Evolutionary conservation across 1,140 invertebrate genomes (phyloP), one percentile per base, ranked within the genome.

Genomic region (Drosophila parvula): DNA sequence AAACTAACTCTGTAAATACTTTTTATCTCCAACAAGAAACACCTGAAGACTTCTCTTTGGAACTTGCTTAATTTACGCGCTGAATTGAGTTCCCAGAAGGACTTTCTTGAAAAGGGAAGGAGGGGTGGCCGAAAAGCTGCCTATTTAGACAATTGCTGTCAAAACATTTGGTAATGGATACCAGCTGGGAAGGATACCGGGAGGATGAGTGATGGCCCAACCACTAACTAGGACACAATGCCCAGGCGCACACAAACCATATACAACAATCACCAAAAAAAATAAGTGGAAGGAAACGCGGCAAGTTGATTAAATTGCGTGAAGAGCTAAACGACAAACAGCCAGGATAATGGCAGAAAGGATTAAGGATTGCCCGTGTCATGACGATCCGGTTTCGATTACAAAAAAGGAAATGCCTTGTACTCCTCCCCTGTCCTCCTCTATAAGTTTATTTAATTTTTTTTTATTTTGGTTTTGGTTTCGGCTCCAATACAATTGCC

Each of bases 81-180:
- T 36, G 5, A 36, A 22, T 28, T 3, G 34, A 11, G 22, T 64
- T 61, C 59, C 58, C 63, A 65, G 45, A 68, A 34, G 36, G 9
- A 16, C 18, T 0, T 34, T 14, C 3, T 6, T 1, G n/a, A 48
- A 12, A 7, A 10, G 12, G 3, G 9, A 3, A 28, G 22, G 22
- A 27, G 48, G 34, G 30, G 16, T 40, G 40, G 36, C 38, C 43
- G 38, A 53, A 62, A 43, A 44, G 51, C 50, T 65, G 68, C 79
- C 79, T 80, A 82, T 88, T 83, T 90, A 71, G 88, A 90, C 88
- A 90, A 90, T 81, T 86, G 88, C 83, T 90, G 88, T 90, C 88
- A 90, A 90, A 90, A 90, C 75, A 90, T 90, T 90, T 88, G 74
- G 88, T 90, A 90, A 90, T 90, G 81, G 88, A 90, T 90, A 90